Conservation (phyloP, 53 echinoderm and acorn worm genomes). For the Crossaster papposus region DNA sequence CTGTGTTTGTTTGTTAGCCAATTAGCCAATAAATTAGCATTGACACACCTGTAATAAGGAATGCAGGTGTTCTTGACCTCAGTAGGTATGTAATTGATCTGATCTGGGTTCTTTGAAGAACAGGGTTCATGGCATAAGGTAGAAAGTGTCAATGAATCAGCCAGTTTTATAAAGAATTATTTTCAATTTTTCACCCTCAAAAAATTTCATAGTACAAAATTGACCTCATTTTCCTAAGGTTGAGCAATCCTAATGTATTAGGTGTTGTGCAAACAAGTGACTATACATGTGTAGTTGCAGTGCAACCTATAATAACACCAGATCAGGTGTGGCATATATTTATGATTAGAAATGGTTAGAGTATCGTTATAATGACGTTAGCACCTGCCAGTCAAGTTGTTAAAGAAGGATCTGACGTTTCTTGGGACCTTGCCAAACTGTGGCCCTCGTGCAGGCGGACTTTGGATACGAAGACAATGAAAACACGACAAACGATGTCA, state of each 20-base stretch:
- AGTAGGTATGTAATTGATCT: not conserved
- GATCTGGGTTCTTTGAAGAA: not conserved
- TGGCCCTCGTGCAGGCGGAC: not conserved
- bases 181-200: no score
- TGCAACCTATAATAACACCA: not conserved
- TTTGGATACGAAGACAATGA: conserved; percentile 33
- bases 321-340: not conserved
- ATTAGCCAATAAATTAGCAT: not conserved
- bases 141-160: not conserved
- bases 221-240: no score
- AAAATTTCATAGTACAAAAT: no score
- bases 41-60: not conserved
- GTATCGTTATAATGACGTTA: not conserved
- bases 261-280: no score
- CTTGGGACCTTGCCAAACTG: not conserved
- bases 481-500: conserved; percentile 4
- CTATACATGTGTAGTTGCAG: no score
- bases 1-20: not conserved
- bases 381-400: not conserved
- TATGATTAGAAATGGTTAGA: not conserved
- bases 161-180: no score
- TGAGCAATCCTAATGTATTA: no score
- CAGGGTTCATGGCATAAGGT: not conserved
- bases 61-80: not conserved
- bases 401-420: not conserved